These are phyloP conservation scores for Saguinus imperator DNA, from an alignment of 2,113 vertebrate species.

Conservation along the genomic window DNA sequence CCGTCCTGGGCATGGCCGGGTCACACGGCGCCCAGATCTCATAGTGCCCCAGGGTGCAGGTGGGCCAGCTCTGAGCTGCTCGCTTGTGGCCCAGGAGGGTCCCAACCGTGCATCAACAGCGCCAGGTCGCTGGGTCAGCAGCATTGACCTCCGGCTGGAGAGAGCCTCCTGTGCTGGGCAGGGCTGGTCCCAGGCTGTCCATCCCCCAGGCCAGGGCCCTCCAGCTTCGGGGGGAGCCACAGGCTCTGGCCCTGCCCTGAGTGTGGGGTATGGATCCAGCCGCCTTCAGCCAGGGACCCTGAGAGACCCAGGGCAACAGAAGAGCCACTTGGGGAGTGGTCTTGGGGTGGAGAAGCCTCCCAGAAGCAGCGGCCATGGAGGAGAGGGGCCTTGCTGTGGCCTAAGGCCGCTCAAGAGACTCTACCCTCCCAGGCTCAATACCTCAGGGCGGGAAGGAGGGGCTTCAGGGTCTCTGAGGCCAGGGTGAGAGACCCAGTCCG, in stretches of 20 bases:
- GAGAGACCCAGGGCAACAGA: neutral
- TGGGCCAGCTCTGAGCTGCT: neutral
- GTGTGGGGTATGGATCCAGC: no score
- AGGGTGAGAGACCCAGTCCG: no score
- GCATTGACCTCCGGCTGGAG: neutral
- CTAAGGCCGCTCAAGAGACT: neutral
- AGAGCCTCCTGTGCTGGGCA: no score
- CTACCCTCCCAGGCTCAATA: neutral
- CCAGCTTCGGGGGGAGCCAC: neutral
- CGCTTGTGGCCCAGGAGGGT: neutral
- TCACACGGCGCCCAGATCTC: neutral
- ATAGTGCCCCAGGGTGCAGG: neutral
- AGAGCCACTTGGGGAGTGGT: neutral
- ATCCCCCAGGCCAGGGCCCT: neutral
- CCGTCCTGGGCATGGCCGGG: fast-evolving
- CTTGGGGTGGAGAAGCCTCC: neutral
- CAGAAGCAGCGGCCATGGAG: neutral
- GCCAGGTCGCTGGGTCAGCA: no score
- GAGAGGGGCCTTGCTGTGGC: neutral
- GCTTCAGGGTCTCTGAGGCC: no score
- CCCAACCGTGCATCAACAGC: neutral
- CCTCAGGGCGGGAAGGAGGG: neutral
- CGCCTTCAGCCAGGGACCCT: neutral
- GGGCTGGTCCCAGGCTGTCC: neutral
- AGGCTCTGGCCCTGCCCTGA: neutral